Percentiles rank a stretch among this genome's conserved stretches.
These are phyloP conservation scores for Pao palembangensis DNA, from an alignment of 2,113 vertebrate species.

Conservation along the genomic window DNA sequence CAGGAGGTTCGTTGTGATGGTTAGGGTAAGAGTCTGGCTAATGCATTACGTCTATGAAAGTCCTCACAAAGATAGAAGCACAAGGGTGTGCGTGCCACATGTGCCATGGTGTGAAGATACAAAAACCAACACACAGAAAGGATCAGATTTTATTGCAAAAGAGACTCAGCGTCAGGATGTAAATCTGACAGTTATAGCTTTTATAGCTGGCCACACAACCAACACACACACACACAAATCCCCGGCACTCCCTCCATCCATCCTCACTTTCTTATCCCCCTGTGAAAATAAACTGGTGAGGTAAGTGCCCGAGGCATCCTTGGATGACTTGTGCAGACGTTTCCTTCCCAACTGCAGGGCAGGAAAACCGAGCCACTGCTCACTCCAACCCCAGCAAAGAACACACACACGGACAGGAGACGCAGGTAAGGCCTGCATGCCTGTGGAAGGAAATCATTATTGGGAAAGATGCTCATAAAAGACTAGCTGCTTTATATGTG, in stretches of 20 bases:
- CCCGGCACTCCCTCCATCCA: slow-evolving; percentile 26
- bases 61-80: too few species aligned
- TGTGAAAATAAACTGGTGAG: slow-evolving; percentile 76
- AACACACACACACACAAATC: slow-evolving; percentile 20
- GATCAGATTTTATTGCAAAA: slow-evolving; percentile 71
- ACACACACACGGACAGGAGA: slow-evolving; percentile 17
- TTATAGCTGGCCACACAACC: slow-evolving; percentile 27
- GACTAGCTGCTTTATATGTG: neutral
- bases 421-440: slow-evolving; percentile 44
- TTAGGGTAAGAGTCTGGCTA: too few species aligned
- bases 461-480: neutral
- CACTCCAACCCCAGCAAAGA: slow-evolving; percentile 13
- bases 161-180: slow-evolving; percentile 49
- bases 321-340: slow-evolving; percentile 52
- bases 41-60: too few species aligned
- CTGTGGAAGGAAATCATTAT: neutral
- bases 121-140: slow-evolving; percentile 2
- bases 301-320: slow-evolving; percentile 60
- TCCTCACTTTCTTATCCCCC: slow-evolving; percentile 46
- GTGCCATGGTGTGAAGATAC: neutral
- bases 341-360: slow-evolving; percentile 33
- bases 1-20: too few species aligned
- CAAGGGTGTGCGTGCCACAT: too few species aligned
- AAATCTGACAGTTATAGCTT: slow-evolving; percentile 53
- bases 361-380: slow-evolving; percentile 11